phyloP scores from a whole-genome alignment of 1,140 invertebrate genomes.

The Plutomurus gul region DNA sequence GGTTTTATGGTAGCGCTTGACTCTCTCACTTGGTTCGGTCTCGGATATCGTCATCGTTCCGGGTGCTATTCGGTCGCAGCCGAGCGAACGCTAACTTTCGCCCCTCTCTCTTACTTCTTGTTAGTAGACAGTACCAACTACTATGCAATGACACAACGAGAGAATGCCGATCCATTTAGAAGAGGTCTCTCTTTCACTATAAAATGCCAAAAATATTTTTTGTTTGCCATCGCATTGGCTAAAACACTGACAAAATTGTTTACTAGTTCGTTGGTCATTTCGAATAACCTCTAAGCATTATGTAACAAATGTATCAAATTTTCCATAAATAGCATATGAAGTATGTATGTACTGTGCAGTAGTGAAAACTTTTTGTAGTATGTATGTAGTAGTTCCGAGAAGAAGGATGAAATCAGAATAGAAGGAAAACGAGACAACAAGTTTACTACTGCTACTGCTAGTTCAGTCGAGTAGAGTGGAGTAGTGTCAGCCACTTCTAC shows the following conservation, averaged over 20 bases:
- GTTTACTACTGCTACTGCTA: neutral
- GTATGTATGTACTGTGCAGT: neutral
- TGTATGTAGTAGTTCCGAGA: neutral
- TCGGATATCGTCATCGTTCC: neutral
- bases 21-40: constrained; percentile 3
- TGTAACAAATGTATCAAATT: no score
- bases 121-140: neutral
- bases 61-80: neutral
- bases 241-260: no score
- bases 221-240: no score
- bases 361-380: neutral
- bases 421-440: neutral
- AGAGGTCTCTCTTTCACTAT: no score
- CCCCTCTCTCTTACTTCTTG: neutral
- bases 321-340: no score
- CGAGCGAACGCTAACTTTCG: no score
- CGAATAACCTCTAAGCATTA: no score
- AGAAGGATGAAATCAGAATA: neutral
- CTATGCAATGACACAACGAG: neutral
- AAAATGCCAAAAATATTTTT: no score
- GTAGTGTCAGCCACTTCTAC: neutral
- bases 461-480: neutral
- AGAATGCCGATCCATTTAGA: no score
- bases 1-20: constrained; percentile 2
- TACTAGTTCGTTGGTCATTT: no score